Evolutionary conservation across 2,888 invertebrate genomes (phyloP), one percentile per base, ranked within the genome.

Genomic region (Atethmia centrago): DNA sequence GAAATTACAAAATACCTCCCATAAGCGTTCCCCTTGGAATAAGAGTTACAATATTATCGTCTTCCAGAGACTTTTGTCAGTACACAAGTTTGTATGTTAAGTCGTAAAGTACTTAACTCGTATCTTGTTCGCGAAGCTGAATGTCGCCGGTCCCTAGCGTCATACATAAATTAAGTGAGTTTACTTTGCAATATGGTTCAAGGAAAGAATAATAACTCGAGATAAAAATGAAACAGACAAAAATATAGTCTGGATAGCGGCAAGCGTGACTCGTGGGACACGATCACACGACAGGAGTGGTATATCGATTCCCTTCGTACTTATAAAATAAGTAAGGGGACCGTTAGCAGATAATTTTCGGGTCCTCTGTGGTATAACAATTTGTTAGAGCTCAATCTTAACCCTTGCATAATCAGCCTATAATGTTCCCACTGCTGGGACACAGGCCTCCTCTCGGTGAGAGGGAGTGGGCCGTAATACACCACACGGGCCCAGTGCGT

Each of bases 191-290:
- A 82, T 76, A 82, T 64, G 75, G 79, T 84, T 79, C 70, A 74
- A 85, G 74, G 74, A 76, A 80, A 77, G 81, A 84, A 86, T 81
- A 84, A 83, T 79, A 81, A 83, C 82, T 82, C 63, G 65, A 75
- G 79, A 79, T 83, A 84, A 86, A 86, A 85, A 83, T 85, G 82
- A 86, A 87, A 76, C 69, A 61, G 67, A 79, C 61, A 79, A 85
- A 79, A 79, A 80, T 77, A 77, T 82, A 85, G 74, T 85, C 74
- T 67, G 84, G 84, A 80, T 80, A 86, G 86, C 87, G 83, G 84
- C 82, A 88, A 90, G 90, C 92, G 91, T 91, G 93, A 92, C 92
- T 91, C 87, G 83, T 85, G 89, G 89, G 90, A 91, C 91, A 90
- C 91, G 91, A 75, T 53, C 78, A 75, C 58, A 64, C 65, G 68